These are phyloP conservation scores for Drosophila ogumai DNA, from an alignment of 1,140 invertebrate genomes.

Conservation along the genomic window DNA sequence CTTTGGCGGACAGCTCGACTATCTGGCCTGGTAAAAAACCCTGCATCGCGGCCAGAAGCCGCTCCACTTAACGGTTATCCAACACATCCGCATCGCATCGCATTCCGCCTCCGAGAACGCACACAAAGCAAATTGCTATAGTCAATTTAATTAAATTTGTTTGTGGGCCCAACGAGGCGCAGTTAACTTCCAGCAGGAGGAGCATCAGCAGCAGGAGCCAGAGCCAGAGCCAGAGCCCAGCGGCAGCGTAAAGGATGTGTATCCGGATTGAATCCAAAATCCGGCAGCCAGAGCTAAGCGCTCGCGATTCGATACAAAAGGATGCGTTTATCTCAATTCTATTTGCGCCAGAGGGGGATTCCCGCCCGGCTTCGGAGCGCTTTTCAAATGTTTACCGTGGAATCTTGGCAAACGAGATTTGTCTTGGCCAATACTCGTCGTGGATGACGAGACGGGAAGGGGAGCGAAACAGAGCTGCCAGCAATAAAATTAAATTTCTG, in stretches of 20 bases:
- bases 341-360: constrained; percentile 59
- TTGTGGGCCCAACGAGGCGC: constrained; percentile 70
- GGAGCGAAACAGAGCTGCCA: constrained; percentile 8
- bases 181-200: constrained; percentile 41
- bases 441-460: constrained; percentile 1
- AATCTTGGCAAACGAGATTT: constrained; percentile 49
- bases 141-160: constrained; percentile 83
- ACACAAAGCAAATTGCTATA: constrained; percentile 78
- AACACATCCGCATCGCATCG: constrained; percentile 50
- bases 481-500: constrained; percentile 43
- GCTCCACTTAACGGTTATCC: constrained; percentile 53
- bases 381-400: constrained; percentile 56
- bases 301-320: constrained; percentile 75
- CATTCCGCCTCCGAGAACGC: constrained; percentile 50
- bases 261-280: constrained; percentile 41
- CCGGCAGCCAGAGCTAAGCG: constrained; percentile 59
- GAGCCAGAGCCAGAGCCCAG: background rate
- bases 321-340: constrained; percentile 81
- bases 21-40: constrained; percentile 34
- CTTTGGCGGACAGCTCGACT: background rate
- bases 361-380: constrained; percentile 42
- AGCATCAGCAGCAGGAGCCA: background rate
- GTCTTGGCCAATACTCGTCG: constrained; percentile 23
- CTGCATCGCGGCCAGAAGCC: constrained; percentile 32
- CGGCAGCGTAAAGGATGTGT: background rate